Base-by-base conservation (phyloP, 2,888 invertebrate species). In the Sarcophaga carnaria region DNA sequence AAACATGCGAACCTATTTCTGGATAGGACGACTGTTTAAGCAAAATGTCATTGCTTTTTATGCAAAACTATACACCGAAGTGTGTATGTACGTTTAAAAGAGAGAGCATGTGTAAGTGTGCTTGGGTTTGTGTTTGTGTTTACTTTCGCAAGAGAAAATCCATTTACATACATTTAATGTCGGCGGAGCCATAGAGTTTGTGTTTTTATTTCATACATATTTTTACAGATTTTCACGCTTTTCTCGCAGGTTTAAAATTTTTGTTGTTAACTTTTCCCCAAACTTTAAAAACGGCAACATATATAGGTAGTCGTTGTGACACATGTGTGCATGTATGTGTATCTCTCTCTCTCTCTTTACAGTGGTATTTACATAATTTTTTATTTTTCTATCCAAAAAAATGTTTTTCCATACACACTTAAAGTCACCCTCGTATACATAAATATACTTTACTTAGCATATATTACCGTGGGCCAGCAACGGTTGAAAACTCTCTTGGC, bases 121-220 rank as follows among this genome's bases (percentile, higher is more conserved):
- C 37, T 37, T 37, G 37, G 2, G 1, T 6, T 37, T 37, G 27
- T 37, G 22, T 54, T n/a, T 80, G 62, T 47, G 49, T 80, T 77
- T 80, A 72, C 71, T 69, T 67, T 66, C 47, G 63, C 4, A 45
- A 67, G 64, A 72, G 70, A 70, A 78, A 75, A 79, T 59, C 59
- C 83, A 81, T 78, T 85, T 72, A 83, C 80, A 86, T 83, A 72
- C n/a, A 72, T 77, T 81, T 70, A 76, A 71, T 66, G 47, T 66
- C 66, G 69, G 62, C 49, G 17, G 22, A 54, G 27, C 47, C 63
- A 66, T 22, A 76, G 4, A 64, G 49, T 72, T 62, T 54, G 67
- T 74, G 78, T 79, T 27, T 60, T 49, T 22, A 27, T 37, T 62
- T 47, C 64, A 77, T 59, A 8, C 54, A 72, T 25, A 77, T 79